Evolutionary conservation across 2,113 vertebrate genomes (phyloP).

Genomic region (Eclectus roratus): DNA sequence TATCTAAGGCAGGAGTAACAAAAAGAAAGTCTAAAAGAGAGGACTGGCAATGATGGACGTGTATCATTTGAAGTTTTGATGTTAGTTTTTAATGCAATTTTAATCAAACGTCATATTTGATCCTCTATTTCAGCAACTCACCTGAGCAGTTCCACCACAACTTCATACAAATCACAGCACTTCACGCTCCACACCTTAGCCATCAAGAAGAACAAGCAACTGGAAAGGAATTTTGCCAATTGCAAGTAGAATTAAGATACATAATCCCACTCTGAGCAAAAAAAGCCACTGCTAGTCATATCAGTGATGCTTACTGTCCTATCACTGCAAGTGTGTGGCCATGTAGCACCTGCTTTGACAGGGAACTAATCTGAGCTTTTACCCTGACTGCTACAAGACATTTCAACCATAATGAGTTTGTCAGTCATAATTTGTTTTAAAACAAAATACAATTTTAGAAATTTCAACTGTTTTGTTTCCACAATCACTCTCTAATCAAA

Average conservation of each 20-base stretch:
- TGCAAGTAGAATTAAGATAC: background rate
- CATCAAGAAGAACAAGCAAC: background rate
- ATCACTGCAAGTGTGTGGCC: background rate
- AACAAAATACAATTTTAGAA: background rate
- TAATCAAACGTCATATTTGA: accelerated
- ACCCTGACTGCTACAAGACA: background rate
- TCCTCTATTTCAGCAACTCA: background rate
- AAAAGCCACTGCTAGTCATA: background rate
- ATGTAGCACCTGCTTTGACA: background rate
- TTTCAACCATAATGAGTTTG: background rate
- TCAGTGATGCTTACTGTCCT: background rate
- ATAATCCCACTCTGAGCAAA: background rate
- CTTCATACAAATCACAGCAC: background rate
- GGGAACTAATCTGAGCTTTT: background rate
- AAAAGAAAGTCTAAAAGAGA: background rate
- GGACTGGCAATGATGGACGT: accelerated
- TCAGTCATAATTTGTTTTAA: background rate
- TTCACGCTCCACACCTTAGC: background rate
- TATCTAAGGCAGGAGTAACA: background rate
- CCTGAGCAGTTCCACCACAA: background rate
- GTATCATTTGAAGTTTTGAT: background rate
- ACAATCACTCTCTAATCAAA: background rate
- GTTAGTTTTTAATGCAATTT: background rate
- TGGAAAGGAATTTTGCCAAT: background rate
- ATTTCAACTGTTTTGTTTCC: background rate